A percentile compares a stretch with the other conserved stretches of the same genome.
phyloP scores from a whole-genome alignment of 35 echinoderm and acorn worm genomes.

The Apostichopus parvimensis region DNA sequence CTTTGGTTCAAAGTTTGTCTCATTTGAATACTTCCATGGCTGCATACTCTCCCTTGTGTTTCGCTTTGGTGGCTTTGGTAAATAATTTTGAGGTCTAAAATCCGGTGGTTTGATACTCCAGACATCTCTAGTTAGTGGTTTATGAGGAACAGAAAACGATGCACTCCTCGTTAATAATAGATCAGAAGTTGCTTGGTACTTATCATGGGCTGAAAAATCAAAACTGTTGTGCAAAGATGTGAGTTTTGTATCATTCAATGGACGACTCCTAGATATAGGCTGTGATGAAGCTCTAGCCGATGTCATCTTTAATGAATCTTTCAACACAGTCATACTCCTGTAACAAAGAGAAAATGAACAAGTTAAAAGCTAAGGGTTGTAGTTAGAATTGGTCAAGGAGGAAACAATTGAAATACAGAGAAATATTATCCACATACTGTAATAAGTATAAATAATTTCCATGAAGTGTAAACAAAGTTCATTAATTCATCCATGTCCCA shows the following conservation, averaged over 20 bases:
- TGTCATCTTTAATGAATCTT: neutral
- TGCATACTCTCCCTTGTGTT: constrained; percentile 87
- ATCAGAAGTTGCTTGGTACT: constrained; percentile 66
- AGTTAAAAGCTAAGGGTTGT: too few species aligned
- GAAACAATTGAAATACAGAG: too few species aligned
- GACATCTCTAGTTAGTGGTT: constrained; percentile 39
- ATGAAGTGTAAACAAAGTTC: too few species aligned
- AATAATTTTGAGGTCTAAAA: constrained; percentile 82
- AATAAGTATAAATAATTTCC: too few species aligned
- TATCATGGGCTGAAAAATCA: constrained; percentile 49
- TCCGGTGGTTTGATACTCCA: constrained; percentile 84
- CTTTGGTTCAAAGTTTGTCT: constrained; percentile 41
- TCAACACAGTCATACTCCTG: neutral
- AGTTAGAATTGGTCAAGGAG: too few species aligned
- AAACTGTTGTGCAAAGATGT: constrained; percentile 5
- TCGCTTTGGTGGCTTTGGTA: constrained; percentile 84
- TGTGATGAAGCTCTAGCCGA: neutral
- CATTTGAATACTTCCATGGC: constrained; percentile 79
- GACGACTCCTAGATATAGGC: neutral
- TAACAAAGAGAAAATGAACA: too few species aligned
- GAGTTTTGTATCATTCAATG: neutral
- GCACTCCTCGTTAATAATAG: constrained; percentile 67
- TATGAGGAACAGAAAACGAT: constrained; percentile 48
- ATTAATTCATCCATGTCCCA: too few species aligned
- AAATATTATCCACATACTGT: too few species aligned